phyloP scores from a whole-genome alignment of 2,113 vertebrate genomes.

The Mormyrus iriodes region DNA sequence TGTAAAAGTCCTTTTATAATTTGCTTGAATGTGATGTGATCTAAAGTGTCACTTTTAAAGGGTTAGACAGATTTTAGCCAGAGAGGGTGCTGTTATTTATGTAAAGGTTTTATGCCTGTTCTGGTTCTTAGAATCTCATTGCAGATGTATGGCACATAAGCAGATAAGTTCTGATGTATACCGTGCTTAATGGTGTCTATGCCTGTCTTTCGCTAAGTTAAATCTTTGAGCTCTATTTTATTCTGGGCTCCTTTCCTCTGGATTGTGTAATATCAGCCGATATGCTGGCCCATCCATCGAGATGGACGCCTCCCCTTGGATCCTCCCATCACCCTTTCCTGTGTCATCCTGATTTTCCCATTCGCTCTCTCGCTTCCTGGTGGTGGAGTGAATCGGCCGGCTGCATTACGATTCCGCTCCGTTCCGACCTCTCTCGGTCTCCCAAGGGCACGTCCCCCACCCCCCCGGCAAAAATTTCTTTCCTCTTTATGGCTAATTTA shows the following conservation, averaged over 20 bases:
- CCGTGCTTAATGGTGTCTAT: not conserved
- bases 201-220: not conserved
- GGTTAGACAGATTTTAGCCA: not conserved
- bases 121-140: not conserved
- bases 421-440: not conserved
- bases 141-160: not conserved
- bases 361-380: not conserved
- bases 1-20: not conserved
- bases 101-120: not conserved
- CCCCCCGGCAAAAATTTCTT: not conserved
- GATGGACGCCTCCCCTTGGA: not conserved
- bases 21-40: not conserved
- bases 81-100: not conserved
- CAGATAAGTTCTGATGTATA: not conserved
- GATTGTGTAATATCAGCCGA: not conserved
- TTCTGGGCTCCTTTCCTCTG: not conserved
- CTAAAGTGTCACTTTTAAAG: not conserved
- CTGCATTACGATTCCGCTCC: not conserved
- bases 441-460: constrained; percentile 1
- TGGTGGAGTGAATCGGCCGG: not conserved
- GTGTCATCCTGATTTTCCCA: not conserved
- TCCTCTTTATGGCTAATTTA: constrained; percentile 5
- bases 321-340: not conserved
- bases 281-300: not conserved
- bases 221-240: not conserved